phyloP scores from a whole-genome alignment of 2,888 invertebrate genomes.

The Leptothorax acervorum region DNA sequence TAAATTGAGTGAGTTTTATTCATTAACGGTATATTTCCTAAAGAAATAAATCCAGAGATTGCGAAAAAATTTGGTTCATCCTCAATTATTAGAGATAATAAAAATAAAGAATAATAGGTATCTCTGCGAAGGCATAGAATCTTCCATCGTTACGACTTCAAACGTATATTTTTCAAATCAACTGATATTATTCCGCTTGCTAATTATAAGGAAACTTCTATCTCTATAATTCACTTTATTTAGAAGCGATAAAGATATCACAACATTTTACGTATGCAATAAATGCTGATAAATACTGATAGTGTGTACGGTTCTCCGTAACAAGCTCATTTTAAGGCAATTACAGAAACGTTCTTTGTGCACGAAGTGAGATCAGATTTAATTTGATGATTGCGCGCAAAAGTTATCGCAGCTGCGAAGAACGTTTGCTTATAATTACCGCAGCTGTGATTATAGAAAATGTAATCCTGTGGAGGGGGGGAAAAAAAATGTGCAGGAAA shows the following conservation, averaged over 20 bases:
- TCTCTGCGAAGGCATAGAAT: background rate
- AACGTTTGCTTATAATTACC: background rate
- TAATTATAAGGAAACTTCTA: background rate
- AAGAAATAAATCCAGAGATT: background rate
- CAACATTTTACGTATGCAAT: background rate
- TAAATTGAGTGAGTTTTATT: background rate
- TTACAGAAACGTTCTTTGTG: background rate
- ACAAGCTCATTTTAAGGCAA: background rate
- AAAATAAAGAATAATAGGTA: background rate
- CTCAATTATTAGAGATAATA: background rate
- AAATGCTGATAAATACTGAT: background rate
- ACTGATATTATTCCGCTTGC: background rate
- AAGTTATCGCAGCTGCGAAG: background rate
- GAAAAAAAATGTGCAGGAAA: background rate
- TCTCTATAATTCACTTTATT: background rate
- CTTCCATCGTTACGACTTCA: background rate
- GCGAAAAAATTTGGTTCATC: background rate
- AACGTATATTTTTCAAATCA: background rate
- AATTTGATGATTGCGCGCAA: background rate
- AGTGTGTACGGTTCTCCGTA: no score
- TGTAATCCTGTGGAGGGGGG: background rate
- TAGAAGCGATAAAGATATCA: background rate
- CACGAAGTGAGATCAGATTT: background rate
- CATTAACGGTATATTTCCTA: background rate
- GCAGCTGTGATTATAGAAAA: background rate